A percentile compares a stretch with the other conserved stretches of the same genome.
Evolutionary conservation across 2,888 invertebrate species (phyloP).

Genomic region (Cheilosia vernalis): DNA sequence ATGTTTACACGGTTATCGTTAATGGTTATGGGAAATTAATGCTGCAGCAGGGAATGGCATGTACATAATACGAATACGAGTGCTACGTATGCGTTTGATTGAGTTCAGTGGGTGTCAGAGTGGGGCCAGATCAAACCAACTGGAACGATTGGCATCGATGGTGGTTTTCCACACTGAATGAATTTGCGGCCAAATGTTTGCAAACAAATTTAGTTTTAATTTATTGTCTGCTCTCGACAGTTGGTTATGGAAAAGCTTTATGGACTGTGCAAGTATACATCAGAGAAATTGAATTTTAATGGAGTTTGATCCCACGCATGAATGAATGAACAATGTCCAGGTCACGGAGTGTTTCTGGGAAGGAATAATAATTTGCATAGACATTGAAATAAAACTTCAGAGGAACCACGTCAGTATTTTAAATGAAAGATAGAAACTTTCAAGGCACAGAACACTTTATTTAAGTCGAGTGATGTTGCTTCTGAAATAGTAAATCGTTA

Average conservation of each 20-base stretch:
- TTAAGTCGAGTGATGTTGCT: too few relatives aligned
- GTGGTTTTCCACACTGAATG: conserved; percentile 6
- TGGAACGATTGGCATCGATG: conserved; percentile 48
- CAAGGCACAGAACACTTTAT: too few relatives aligned
- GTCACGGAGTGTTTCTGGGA: too few relatives aligned
- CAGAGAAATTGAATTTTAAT: conserved; percentile 24
- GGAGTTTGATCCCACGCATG: conserved; percentile 14
- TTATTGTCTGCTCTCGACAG: conserved; percentile 6
- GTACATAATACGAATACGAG: not conserved
- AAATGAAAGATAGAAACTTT: too few relatives aligned
- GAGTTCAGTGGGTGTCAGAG: conserved; percentile 37
- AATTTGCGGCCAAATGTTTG: conserved; percentile 32
- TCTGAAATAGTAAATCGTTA: too few relatives aligned
- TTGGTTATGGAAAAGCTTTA: conserved; percentile 32
- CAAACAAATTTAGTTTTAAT: conserved; percentile 56
- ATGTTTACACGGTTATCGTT: conserved; percentile 66
- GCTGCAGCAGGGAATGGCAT: conserved; percentile 33
- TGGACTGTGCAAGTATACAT: not conserved
- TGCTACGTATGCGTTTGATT: conserved; percentile 1
- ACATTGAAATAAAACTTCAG: too few relatives aligned
- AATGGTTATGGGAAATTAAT: conserved; percentile 72
- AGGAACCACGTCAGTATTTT: too few relatives aligned
- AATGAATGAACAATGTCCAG: not conserved
- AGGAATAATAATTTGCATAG: too few relatives aligned
- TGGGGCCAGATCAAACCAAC: conserved; percentile 43